These are phyloP conservation scores for Sebastes flavidus DNA, from an alignment of 2,797 vertebrate genomes.

Conservation along the genomic window DNA sequence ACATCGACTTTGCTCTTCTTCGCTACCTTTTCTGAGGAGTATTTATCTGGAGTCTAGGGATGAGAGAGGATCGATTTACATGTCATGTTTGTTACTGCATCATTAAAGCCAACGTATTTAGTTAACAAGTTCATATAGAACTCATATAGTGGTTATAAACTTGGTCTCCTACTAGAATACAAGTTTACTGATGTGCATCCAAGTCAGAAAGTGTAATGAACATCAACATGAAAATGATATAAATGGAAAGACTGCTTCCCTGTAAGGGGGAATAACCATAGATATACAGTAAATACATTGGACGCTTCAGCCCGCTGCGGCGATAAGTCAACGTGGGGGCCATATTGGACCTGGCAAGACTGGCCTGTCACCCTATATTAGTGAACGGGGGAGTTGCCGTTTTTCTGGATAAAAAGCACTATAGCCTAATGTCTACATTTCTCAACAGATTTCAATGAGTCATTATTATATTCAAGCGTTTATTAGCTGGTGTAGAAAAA, in stretches of 20 bases:
- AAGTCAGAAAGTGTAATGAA: background rate
- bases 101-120: background rate
- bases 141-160: background rate
- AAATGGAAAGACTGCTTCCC: background rate
- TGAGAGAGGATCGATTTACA: background rate
- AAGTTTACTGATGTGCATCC: background rate
- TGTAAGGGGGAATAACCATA: background rate
- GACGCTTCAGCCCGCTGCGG: too few relatives aligned
- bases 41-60: slow-evolving; percentile 56
- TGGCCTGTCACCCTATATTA: too few relatives aligned
- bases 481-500: too few relatives aligned
- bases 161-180: background rate
- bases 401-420: too few relatives aligned
- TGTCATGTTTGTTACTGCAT: background rate
- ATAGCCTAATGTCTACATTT: too few relatives aligned
- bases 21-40: slow-evolving; percentile 55
- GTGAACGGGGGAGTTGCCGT: too few relatives aligned
- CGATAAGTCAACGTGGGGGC: too few relatives aligned
- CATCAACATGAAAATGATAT: background rate
- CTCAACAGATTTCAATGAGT: too few relatives aligned
- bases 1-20: slow-evolving; percentile 78
- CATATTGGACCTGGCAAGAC: too few relatives aligned
- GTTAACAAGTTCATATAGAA: background rate
- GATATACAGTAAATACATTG: too few relatives aligned
- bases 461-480: too few relatives aligned